Evolutionary conservation across 2,888 invertebrate species (phyloP).

Genomic region (Apodemia zela): DNA sequence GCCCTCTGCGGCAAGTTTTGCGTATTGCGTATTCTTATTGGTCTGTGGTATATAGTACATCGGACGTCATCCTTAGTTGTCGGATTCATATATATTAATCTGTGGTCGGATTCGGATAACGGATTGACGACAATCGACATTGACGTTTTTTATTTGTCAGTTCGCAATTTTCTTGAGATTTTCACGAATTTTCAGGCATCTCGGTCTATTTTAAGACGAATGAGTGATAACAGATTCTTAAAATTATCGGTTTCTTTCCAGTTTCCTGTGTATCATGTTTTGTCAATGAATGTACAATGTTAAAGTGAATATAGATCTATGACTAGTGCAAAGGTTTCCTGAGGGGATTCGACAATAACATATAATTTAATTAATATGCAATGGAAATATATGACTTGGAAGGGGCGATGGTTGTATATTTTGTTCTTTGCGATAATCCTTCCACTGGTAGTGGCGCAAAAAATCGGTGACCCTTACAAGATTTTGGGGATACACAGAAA

Average conservation of each 20-base stretch:
- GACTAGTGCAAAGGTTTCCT: constrained; percentile 45
- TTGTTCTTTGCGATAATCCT: constrained; percentile 46
- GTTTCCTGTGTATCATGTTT: constrained; percentile 46
- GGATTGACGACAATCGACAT: background rate
- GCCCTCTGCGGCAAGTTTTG: no score
- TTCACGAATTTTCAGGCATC: constrained; percentile 61
- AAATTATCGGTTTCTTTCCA: constrained; percentile 41
- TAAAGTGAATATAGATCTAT: constrained; percentile 48
- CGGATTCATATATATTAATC: no score
- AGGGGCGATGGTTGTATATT: constrained; percentile 58
- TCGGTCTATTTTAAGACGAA: constrained; percentile 73
- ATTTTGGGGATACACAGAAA: constrained; percentile 88
- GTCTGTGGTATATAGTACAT: no score
- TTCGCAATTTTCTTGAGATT: constrained; percentile 49
- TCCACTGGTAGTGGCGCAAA: constrained; percentile 54
- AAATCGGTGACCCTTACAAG: constrained; percentile 89
- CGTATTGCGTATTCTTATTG: no score
- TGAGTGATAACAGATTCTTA: constrained; percentile 64
- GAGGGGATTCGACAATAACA: constrained; percentile 37
- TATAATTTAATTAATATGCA: constrained; percentile 58
- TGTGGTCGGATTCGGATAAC: no score
- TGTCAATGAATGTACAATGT: constrained; percentile 39
- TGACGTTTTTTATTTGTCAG: constrained; percentile 22
- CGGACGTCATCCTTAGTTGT: no score
- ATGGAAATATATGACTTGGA: constrained; percentile 65